Evolutionary conservation across 1,140 invertebrate species (phyloP).

Genomic region (Lepidostoma basale): DNA sequence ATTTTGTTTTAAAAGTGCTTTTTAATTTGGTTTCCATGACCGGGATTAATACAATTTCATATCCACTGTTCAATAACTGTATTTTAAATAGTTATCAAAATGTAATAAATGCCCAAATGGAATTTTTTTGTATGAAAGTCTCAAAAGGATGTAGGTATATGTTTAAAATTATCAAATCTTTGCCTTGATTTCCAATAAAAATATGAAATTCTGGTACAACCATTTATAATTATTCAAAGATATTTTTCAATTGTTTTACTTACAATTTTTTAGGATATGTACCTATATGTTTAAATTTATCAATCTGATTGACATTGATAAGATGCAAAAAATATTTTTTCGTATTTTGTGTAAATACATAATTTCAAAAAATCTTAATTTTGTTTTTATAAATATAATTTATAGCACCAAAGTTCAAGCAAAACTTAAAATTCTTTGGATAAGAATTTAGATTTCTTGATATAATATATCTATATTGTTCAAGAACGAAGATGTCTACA

Average conservation of each 20-base stretch:
- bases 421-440: slow-evolving; percentile 16
- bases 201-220: background rate
- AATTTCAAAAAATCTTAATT: background rate
- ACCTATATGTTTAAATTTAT: background rate
- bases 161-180: background rate
- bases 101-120: no score
- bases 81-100: no score
- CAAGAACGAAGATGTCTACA: background rate
- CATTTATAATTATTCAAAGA: background rate
- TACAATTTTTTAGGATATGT: background rate
- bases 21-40: no score
- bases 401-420: slow-evolving; percentile 15
- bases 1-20: no score
- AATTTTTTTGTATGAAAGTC: no score
- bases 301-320: background rate
- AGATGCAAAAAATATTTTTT: background rate
- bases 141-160: no score
- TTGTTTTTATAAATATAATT: background rate
- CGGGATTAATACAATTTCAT: no score
- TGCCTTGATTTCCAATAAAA: background rate
- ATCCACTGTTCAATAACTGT: no score
- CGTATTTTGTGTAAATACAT: background rate
- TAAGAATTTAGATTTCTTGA: background rate
- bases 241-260: background rate
- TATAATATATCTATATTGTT: background rate